Evolutionary conservation across 2,888 invertebrate species (phyloP), one percentile per base, ranked within the genome.

Genomic region (Drosophila fungiperda): DNA sequence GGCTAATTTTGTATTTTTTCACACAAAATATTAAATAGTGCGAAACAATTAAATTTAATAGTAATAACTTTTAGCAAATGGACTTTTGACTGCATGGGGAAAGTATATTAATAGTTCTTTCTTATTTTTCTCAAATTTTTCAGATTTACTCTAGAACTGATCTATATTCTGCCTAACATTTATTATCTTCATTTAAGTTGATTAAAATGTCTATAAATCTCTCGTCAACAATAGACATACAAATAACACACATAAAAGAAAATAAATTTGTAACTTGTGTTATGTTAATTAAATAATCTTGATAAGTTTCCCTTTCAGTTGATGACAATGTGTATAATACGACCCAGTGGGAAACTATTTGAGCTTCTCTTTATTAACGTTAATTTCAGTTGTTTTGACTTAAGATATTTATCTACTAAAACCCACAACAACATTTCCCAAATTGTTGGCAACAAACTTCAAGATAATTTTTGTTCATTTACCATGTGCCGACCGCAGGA

Each of bases 401-500:
- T 70, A 69, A 83, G 78, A 76, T 72, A 64, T 65, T 76, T 76
- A 84, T 70, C 52, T 68, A 26, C 59, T 71, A 55, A 60, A 76
- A 76, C 70, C 73, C 78, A 58, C 73, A 78, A 59, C 68, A 82
- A 45, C 48, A 58, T 53, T 60, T 40, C 48, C 23, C 68, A 52
- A 80, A 71, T 73, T 83, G 45, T 76, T 17, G 62, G 66, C 76
- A 79, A 58, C 71, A 76, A 78, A 80, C 76, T 82, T 86, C 76
- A 63, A 52, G 55, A 68, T 76, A 83, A 86, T 85, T 88, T 88
- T 52, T 71, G 86, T 82, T 78, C 73, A 81, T 73, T 79, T 78
- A 59, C 53, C 69, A 71, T 55, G 69, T 62, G 68, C 38, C 45
- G 20, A 58, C 69, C 66, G 57, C 68, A 71, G 36, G 20, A 17